Conservation (phyloP, 2,113 vertebrate genomes). For the Procavia capensis region DNA sequence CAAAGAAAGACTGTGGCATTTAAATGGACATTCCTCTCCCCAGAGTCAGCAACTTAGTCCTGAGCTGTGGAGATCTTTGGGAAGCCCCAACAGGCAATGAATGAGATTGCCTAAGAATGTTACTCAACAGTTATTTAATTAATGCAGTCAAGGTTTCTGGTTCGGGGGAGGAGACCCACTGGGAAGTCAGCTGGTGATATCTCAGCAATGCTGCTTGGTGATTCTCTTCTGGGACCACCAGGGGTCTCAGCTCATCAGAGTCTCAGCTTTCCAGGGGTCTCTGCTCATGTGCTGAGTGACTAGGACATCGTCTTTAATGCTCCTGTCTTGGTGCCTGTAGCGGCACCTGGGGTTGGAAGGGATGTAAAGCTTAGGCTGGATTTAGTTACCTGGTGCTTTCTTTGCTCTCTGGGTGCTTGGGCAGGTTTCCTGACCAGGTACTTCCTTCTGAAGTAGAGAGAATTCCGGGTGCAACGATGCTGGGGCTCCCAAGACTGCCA, state of each 20-base stretch:
- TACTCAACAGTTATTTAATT: accelerated
- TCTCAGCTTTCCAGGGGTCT: too few species aligned
- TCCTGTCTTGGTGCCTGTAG: not conserved
- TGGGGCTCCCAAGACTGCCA: accelerated
- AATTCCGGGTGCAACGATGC: not conserved
- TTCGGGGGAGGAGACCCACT: not conserved
- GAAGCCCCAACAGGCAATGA: not conserved
- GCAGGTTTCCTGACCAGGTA: not conserved
- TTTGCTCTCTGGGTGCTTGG: not conserved
- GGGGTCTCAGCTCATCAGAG: not conserved
- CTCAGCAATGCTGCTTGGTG: accelerated
- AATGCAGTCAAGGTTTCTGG: not conserved
- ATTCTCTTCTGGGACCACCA: not conserved
- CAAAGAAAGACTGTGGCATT: not conserved
- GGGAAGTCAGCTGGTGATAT: not conserved
- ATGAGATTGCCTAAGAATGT: not conserved
- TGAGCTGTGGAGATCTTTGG: not conserved
- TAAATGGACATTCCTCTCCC: not conserved
- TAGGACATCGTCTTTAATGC: accelerated
- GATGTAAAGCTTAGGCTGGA: not conserved
- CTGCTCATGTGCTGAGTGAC: not conserved
- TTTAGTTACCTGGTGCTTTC: not conserved
- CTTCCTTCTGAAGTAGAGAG: not conserved
- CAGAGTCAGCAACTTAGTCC: accelerated
- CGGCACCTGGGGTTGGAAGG: not conserved